Conservation (phyloP, 2,797 vertebrate species). For the Premnoplex brunnescens region DNA sequence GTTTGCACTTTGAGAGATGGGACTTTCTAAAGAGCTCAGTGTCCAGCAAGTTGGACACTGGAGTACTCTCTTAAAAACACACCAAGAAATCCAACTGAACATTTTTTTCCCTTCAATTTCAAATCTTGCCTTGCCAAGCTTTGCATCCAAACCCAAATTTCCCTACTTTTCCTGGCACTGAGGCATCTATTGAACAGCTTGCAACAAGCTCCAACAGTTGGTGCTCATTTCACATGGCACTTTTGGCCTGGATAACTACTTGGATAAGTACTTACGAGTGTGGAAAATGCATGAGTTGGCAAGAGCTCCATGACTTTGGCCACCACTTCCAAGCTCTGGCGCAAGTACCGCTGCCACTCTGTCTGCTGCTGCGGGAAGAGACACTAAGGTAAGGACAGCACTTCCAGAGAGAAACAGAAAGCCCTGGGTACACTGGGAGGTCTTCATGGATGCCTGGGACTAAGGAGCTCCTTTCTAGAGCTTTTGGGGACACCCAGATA, state of each 20-base stretch:
- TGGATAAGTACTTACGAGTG: slow-evolving; percentile 81
- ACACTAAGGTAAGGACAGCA: slow-evolving; percentile 5
- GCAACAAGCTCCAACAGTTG: neutral
- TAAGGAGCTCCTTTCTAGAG: neutral
- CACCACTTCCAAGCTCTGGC: slow-evolving; percentile 98
- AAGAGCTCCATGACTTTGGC: slow-evolving; percentile 99
- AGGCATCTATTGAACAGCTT: neutral
- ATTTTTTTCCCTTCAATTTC: neutral
- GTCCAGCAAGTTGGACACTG: neutral
- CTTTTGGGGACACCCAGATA: neutral
- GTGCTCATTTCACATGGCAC: neutral
- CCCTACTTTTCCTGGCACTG: neutral
- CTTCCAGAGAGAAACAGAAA: neutral
- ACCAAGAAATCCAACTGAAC: neutral
- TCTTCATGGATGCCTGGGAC: neutral
- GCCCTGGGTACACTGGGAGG: neutral
- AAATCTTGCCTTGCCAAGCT: neutral
- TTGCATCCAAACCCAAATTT: neutral
- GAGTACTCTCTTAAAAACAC: neutral
- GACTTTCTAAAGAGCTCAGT: neutral
- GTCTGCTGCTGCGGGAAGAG: slow-evolving; percentile 89
- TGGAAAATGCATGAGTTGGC: slow-evolving; percentile 95
- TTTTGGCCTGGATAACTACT: neutral
- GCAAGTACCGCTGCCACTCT: slow-evolving; percentile 97
- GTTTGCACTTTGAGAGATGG: neutral